These are phyloP conservation scores for Fundulus diaphanus DNA, from an alignment of 2,797 vertebrate genomes.

Conservation along the genomic window DNA sequence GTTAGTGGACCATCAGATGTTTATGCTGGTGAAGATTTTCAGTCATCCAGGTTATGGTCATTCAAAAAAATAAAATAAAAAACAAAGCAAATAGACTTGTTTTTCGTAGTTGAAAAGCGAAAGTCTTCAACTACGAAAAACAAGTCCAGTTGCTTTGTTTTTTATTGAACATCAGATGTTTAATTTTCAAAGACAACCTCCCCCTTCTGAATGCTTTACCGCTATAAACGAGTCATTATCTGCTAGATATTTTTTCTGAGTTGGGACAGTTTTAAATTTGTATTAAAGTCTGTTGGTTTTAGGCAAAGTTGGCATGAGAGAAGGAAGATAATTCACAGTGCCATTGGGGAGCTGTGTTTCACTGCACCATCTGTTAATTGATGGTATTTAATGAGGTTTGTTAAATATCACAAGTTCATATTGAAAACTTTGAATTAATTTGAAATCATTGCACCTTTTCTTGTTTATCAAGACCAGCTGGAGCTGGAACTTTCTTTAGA, in stretches of 20 bases:
- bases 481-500: background rate
- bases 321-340: background rate
- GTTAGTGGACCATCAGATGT: background rate
- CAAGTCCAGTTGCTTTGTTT: no score
- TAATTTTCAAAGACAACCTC: conserved; percentile 10
- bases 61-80: no score
- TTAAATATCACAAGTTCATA: background rate
- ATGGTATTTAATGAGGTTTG: background rate
- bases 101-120: no score
- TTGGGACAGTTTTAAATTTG: background rate
- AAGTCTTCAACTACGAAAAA: no score
- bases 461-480: background rate
- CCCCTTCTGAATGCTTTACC: background rate
- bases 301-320: background rate
- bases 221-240: background rate
- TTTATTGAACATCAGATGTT: background rate
- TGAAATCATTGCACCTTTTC: background rate
- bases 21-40: no score
- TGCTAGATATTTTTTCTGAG: background rate
- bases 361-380: background rate
- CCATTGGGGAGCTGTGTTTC: background rate
- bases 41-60: no score
- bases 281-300: background rate
- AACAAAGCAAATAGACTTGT: no score
- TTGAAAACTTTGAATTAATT: background rate